Evolutionary conservation across 53 echinoderm and acorn worm species (phyloP).

Genomic region (Echinarachnius parma): DNA sequence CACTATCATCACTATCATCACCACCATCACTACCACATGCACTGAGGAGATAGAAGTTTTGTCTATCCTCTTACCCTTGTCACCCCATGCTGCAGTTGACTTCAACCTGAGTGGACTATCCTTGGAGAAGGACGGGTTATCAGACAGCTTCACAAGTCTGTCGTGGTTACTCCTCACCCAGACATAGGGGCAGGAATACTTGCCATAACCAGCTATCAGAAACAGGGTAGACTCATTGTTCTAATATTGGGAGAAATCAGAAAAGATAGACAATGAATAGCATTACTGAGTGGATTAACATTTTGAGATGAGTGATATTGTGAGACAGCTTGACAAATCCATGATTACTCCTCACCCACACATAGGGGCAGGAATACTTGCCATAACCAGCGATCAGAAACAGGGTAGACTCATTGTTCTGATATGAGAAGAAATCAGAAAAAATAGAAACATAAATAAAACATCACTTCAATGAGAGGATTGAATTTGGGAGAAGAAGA

Average conservation of each 20-base stretch:
- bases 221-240: slow-evolving; percentile 69
- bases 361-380: slow-evolving; percentile 82
- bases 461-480: too few species aligned
- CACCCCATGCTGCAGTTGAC: slow-evolving; percentile 71
- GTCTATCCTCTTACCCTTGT: slow-evolving; percentile 49
- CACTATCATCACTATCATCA: neutral
- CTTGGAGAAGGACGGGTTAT: slow-evolving; percentile 64
- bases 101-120: slow-evolving; percentile 89
- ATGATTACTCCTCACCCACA: slow-evolving; percentile 87
- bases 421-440: slow-evolving; percentile 12
- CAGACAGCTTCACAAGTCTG: slow-evolving; percentile 65
- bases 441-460: too few species aligned
- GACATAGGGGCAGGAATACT: slow-evolving; percentile 83
- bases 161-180: slow-evolving; percentile 90
- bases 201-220: slow-evolving; percentile 79
- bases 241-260: too few species aligned
- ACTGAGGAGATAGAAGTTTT: neutral
- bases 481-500: too few species aligned
- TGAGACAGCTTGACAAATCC: neutral
- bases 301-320: neutral
- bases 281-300: too few species aligned
- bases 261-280: too few species aligned
- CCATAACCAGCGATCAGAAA: slow-evolving; percentile 86
- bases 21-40: neutral
- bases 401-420: slow-evolving; percentile 69